These are phyloP conservation scores for Synchiropus splendidus DNA, from an alignment of 2,113 vertebrate genomes.

Conservation along the genomic window DNA sequence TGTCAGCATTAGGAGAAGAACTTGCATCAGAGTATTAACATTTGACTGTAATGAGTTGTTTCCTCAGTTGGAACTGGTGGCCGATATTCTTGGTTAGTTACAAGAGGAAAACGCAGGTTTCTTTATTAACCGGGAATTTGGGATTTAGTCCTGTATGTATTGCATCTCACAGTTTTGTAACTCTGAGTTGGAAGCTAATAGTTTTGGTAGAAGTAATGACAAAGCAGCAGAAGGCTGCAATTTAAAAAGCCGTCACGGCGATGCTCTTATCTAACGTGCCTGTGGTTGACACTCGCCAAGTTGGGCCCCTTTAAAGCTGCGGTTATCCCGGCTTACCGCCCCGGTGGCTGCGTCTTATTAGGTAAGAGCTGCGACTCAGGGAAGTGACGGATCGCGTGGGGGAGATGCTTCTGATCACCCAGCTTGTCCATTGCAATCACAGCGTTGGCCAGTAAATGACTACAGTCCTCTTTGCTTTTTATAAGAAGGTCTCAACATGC, in stretches of 20 bases:
- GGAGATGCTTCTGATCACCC: slow-evolving; percentile 23
- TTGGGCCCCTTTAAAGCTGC: slow-evolving; percentile 8
- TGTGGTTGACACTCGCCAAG: slow-evolving; percentile 3
- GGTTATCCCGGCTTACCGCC: slow-evolving; percentile 27
- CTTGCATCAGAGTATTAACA: slow-evolving; percentile 3
- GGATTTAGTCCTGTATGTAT: too few species aligned
- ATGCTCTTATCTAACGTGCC: slow-evolving; percentile 1
- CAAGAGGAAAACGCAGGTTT: too few species aligned
- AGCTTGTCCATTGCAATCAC: slow-evolving; percentile 36
- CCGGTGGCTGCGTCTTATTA: slow-evolving; percentile 9
- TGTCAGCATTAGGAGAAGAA: slow-evolving; percentile 6
- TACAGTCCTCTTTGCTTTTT: slow-evolving; percentile 50
- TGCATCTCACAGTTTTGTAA: too few species aligned
- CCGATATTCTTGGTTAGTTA: too few species aligned
- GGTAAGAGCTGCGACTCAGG: slow-evolving; percentile 10
- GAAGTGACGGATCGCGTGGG: slow-evolving; percentile 18
- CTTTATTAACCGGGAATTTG: too few species aligned
- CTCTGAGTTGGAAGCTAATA: too few species aligned
- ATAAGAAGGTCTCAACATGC: not conserved
- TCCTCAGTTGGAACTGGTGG: too few species aligned
- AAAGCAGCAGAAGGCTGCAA: too few species aligned
- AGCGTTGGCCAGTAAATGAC: slow-evolving; percentile 16
- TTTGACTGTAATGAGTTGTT: slow-evolving; percentile 12
- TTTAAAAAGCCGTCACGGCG: not conserved
- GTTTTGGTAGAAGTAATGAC: too few species aligned